phyloP scores from a whole-genome alignment of 2,113 vertebrate genomes.

The Naja naja region DNA sequence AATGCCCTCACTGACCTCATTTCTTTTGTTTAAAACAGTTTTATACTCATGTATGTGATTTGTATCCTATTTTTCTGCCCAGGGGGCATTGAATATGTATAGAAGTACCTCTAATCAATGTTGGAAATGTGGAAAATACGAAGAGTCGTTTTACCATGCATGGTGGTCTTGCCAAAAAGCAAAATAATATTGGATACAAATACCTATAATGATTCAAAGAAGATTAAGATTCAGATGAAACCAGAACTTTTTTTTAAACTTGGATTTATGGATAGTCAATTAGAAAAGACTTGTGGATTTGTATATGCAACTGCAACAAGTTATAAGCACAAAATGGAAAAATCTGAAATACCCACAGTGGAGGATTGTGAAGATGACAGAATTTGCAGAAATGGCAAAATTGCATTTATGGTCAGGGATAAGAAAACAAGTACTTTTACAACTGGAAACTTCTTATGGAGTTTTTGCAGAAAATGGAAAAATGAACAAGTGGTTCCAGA shows the following conservation, averaged over 20 bases:
- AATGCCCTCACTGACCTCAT: neutral
- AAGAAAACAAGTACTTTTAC: neutral
- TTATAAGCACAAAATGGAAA: neutral
- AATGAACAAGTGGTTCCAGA: neutral
- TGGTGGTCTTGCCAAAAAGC: neutral
- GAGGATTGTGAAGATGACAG: neutral
- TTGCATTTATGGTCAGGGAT: neutral
- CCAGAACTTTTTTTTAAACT: neutral
- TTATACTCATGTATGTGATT: neutral
- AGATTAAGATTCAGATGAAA: neutral
- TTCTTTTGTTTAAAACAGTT: neutral
- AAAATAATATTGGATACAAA: neutral
- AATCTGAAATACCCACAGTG: neutral
- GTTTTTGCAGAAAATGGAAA: neutral
- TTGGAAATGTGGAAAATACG: neutral
- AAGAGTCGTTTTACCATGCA: neutral
- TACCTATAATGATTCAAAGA: neutral
- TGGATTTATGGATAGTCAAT: neutral
- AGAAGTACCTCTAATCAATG: neutral
- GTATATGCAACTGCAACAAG: neutral
- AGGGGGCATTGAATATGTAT: neutral
- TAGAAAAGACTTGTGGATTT: neutral
- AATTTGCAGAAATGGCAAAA: neutral
- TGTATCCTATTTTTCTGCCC: neutral
- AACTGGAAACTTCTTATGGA: neutral